Conservation (phyloP, 2,797 vertebrate genomes). For the Malacoraja senta region DNA sequence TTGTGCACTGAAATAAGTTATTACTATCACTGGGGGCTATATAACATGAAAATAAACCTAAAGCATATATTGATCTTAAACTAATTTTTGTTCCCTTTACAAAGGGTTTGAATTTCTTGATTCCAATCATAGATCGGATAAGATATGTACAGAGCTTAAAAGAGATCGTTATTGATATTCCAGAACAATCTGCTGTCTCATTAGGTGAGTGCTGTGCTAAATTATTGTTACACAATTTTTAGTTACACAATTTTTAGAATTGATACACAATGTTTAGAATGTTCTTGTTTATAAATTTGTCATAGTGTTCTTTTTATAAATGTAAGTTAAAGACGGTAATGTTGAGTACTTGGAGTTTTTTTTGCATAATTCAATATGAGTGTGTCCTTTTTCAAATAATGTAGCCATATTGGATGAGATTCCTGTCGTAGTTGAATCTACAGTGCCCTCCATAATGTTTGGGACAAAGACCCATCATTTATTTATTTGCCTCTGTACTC, state of each 20-base stretch:
- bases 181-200: conserved; percentile 88
- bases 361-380: not conserved
- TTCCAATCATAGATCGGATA: conserved; percentile 80
- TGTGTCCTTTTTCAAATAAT: not conserved
- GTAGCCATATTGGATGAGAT: not conserved
- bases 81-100: conserved; percentile 42
- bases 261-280: not conserved
- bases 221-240: not conserved
- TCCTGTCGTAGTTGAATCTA: not conserved
- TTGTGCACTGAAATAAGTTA: not conserved
- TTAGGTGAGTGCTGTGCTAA: conserved; percentile 57
- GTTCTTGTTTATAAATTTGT: not conserved
- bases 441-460: too few relatives aligned
- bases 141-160: conserved; percentile 92
- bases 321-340: not conserved
- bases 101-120: conserved; percentile 89
- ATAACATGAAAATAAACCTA: not conserved
- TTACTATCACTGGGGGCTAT: not conserved
- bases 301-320: not conserved
- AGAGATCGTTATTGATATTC: conserved; percentile 94
- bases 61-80: not conserved
- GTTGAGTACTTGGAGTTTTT: not conserved
- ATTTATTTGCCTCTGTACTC: too few relatives aligned
- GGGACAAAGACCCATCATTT: too few relatives aligned
- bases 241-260: not conserved